A percentile compares a stretch with the other conserved stretches of the same genome.
These are phyloP conservation scores for Drosophila incognita DNA, from an alignment of 2,888 invertebrate genomes.

Conservation along the genomic window DNA sequence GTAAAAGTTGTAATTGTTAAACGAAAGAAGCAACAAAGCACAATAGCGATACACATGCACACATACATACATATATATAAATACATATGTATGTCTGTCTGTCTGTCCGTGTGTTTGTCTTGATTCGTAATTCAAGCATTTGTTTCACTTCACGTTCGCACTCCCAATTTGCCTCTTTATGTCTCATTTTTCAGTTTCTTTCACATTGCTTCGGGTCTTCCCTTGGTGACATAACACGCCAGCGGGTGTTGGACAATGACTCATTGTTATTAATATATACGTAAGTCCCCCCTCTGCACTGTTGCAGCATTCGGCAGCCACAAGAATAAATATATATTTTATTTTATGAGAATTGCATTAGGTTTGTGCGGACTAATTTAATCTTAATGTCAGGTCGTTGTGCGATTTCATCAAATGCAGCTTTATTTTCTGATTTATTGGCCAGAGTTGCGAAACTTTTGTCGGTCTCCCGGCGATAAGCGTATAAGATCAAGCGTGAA, in stretches of 20 bases:
- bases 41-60: conserved; percentile 12
- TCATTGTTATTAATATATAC: conserved; percentile 8
- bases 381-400: neutral
- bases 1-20: conserved; percentile 42
- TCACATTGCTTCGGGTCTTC: conserved; percentile 16
- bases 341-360: neutral
- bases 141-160: conserved; percentile 53
- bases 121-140: conserved; percentile 50
- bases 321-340: neutral
- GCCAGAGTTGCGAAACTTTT: neutral
- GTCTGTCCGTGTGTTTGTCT: conserved; percentile 3
- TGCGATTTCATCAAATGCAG: neutral
- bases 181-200: conserved; percentile 7
- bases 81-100: neutral
- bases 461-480: neutral
- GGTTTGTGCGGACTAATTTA: neutral
- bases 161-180: conserved; percentile 23
- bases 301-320: neutral
- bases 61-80: neutral
- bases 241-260: conserved; percentile 13
- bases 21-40: conserved; percentile 33
- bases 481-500: neutral
- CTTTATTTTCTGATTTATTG: neutral
- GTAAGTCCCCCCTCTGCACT: neutral
- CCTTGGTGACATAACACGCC: conserved; percentile 29